phyloP scores from a whole-genome alignment of 1,140 invertebrate species.

The Brachionus rubens region DNA sequence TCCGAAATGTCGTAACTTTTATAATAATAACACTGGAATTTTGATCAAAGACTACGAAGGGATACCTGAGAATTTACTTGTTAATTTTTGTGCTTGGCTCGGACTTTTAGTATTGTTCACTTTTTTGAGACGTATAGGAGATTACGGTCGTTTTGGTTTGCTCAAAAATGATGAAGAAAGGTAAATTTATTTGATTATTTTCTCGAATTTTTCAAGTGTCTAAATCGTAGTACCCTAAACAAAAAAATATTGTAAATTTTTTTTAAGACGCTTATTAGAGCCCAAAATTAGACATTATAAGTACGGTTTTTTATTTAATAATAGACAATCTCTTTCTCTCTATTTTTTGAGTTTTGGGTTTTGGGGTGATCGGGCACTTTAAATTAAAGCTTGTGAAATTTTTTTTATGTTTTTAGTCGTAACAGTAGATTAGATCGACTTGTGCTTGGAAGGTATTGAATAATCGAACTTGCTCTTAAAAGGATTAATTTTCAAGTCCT shows the following conservation, averaged over 20 bases:
- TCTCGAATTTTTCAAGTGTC: not conserved
- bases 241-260: not conserved
- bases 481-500: too few relatives aligned
- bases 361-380: conserved; percentile 3
- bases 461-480: too few relatives aligned
- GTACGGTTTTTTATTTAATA: not conserved
- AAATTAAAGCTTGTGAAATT: not conserved
- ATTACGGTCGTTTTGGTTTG: conserved; percentile 40
- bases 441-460: not conserved
- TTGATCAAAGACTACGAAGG: conserved; percentile 44
- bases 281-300: conserved; percentile 30
- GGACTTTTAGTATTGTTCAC: conserved; percentile 30
- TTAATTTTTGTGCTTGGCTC: conserved; percentile 20
- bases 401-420: not conserved
- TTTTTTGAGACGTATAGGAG: conserved; percentile 36
- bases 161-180: conserved; percentile 45
- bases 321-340: not conserved
- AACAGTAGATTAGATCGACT: not conserved
- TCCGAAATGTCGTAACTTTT: conserved; percentile 19
- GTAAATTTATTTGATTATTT: not conserved
- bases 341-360: not conserved
- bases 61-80: conserved; percentile 43
- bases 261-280: conserved; percentile 39
- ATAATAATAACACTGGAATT: conserved; percentile 18
- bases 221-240: too few relatives aligned